Conservation (phyloP, 2,113 vertebrate genomes). For the Lipophrys pholis region DNA sequence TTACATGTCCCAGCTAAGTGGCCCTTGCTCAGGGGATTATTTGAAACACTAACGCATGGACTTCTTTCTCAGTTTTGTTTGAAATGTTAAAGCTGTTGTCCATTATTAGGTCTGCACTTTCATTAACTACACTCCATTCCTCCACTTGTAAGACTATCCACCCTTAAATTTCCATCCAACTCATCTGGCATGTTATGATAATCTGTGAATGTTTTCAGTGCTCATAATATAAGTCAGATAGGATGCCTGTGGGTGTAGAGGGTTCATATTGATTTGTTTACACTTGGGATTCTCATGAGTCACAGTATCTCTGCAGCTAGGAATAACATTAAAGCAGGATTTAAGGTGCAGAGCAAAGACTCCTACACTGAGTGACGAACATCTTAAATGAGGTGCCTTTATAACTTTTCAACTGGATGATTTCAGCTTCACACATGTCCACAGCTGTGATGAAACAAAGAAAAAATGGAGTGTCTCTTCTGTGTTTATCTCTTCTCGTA, state of each 20-base stretch:
- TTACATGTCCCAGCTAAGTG: constrained; percentile 49
- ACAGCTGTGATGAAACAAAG: constrained; percentile 23
- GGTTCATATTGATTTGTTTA: constrained; percentile 57
- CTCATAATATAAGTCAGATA: constrained; percentile 35
- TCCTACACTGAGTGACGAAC: constrained; percentile 24
- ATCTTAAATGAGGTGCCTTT: constrained; percentile 12
- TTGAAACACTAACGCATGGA: constrained; percentile 34
- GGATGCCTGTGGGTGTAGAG: constrained; percentile 36
- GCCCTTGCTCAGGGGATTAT: constrained; percentile 55
- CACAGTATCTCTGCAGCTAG: constrained; percentile 39
- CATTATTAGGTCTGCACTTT: constrained; percentile 36
- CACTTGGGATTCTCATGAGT: constrained; percentile 50
- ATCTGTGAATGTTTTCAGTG: constrained; percentile 45
- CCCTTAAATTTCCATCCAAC: constrained; percentile 40
- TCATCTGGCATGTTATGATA: constrained; percentile 38
- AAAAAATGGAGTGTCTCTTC: constrained; percentile 47
- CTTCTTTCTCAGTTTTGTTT: constrained; percentile 46
- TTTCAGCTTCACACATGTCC: constrained; percentile 22
- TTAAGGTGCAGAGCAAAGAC: constrained; percentile 18
- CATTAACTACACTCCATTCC: constrained; percentile 28
- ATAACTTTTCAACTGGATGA: neutral
- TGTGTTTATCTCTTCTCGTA: constrained; percentile 70
- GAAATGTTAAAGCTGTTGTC: constrained; percentile 54
- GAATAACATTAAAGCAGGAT: constrained; percentile 27
- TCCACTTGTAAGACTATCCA: constrained; percentile 33